Conservation (phyloP, 2,113 vertebrate genomes). For the Galeopterus variegatus region DNA sequence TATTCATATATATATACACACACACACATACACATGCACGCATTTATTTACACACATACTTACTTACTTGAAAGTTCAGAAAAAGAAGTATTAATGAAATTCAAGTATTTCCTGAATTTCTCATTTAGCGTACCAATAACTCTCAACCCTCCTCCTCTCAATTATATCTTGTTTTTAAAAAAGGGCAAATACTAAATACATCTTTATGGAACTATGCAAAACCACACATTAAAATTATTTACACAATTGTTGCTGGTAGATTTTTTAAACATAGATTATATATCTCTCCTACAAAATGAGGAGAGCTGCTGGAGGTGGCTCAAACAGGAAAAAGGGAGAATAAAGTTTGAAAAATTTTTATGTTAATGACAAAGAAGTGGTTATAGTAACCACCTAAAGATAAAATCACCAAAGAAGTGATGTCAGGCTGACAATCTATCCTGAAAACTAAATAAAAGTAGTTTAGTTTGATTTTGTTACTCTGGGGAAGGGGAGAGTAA, state of each 20-base stretch:
- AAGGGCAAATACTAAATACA: neutral
- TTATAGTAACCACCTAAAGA: neutral
- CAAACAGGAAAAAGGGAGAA: neutral
- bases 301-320: neutral
- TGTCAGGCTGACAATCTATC: neutral
- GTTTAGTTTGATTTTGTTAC: neutral
- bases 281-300: conserved; percentile 37
- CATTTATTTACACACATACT: neutral
- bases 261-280: neutral
- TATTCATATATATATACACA: neutral
- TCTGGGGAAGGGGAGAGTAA: neutral
- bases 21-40: neutral
- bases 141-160: neutral
- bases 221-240: conserved; percentile 20
- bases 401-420: neutral
- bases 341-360: neutral
- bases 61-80: conserved; percentile 30
- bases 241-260: neutral
- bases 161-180: conserved; percentile 24
- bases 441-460: neutral
- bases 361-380: neutral
- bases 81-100: conserved; percentile 1
- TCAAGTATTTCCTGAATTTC: conserved; percentile 34
- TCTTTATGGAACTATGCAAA: conserved; percentile 26
- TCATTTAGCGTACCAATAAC: neutral